These are phyloP conservation scores for Phenganax marumi DNA, from an alignment of 92 coral and sea anemone genomes.

Conservation along the genomic window DNA sequence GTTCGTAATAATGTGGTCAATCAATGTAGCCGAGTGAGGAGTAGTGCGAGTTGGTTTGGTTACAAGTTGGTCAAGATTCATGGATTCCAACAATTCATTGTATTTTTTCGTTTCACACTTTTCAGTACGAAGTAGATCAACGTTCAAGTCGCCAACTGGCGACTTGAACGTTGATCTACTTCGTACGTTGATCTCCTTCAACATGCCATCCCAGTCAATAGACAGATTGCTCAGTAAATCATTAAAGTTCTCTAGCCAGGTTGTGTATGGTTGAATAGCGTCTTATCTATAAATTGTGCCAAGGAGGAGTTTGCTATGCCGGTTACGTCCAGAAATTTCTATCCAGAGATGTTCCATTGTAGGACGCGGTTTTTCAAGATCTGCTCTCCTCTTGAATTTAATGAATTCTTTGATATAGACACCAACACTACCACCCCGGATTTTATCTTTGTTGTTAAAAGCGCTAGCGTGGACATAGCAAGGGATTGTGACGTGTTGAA, in stretches of 20 bases:
- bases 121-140: not conserved
- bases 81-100: not conserved
- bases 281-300: conserved; percentile 36
- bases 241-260: conserved; percentile 29
- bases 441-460: conserved; percentile 28
- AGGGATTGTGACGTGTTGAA: conserved; percentile 32
- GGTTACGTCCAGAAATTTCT: conserved; percentile 31
- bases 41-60: conserved; percentile 43
- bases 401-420: conserved; percentile 29
- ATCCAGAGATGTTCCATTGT: conserved; percentile 40
- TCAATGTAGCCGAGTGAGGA: conserved; percentile 34
- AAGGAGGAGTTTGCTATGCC: conserved; percentile 29
- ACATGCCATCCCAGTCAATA: conserved; percentile 23
- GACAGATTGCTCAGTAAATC: conserved; percentile 8
- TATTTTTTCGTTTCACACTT: conserved; percentile 19
- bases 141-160: not conserved
- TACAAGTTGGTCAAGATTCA: conserved; percentile 30
- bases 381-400: conserved; percentile 15
- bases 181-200: not conserved
- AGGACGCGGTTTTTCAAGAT: conserved; percentile 26
- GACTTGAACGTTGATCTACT: not conserved
- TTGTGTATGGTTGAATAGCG: not conserved
- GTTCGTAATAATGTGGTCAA: conserved; percentile 44
- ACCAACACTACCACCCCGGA: conserved; percentile 26
- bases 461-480: conserved; percentile 28